A percentile compares a stretch with the other conserved stretches of the same genome.
Conservation (phyloP, 2,113 vertebrate genomes). For the Dasyprocta punctata region DNA sequence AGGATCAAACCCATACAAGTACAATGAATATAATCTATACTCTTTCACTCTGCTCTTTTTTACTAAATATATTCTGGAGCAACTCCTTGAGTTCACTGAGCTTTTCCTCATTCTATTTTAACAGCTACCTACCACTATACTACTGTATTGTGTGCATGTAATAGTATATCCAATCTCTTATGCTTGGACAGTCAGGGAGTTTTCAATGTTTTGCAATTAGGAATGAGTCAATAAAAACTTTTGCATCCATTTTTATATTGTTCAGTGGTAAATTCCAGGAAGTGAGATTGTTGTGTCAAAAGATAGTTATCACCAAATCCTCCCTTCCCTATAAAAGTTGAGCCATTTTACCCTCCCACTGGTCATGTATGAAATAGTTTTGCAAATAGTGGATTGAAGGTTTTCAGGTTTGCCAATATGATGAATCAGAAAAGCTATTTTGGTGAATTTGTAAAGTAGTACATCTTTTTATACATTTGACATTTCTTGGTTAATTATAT, state of each 20-base stretch:
- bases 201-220: slow-evolving; percentile 31
- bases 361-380: neutral
- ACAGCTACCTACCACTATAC: neutral
- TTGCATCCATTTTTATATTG: neutral
- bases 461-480: neutral
- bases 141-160: neutral
- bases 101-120: neutral
- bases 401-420: neutral
- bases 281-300: neutral
- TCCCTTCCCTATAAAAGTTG: neutral
- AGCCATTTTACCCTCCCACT: neutral
- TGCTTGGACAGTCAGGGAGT: neutral
- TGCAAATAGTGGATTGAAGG: neutral
- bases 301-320: neutral
- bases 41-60: neutral
- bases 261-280: neutral
- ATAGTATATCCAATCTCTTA: neutral
- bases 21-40: neutral
- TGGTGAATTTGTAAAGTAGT: neutral
- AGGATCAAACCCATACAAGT: no score
- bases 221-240: neutral
- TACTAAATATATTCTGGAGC: neutral
- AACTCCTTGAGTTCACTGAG: neutral
- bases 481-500: neutral
- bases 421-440: neutral